phyloP scores from a whole-genome alignment of 1,140 invertebrate genomes.

The Lycorma delicatula region DNA sequence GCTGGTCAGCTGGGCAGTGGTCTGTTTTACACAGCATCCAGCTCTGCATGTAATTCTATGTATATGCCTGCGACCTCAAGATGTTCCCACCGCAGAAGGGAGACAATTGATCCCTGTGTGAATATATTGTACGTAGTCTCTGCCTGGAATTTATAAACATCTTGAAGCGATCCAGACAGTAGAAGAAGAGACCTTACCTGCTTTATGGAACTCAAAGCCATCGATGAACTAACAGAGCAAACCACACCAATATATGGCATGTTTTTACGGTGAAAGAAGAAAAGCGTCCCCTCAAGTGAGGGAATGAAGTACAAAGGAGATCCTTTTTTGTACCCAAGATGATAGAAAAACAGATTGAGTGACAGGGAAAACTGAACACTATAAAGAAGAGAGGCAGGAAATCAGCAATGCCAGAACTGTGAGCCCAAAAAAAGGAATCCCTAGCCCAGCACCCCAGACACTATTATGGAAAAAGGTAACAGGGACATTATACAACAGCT shows the following conservation, averaged over 20 bases:
- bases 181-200: neutral
- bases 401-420: neutral
- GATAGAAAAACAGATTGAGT: neutral
- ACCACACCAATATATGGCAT: neutral
- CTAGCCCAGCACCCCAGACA: conserved; percentile 30
- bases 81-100: conserved; percentile 19
- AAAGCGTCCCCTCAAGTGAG: neutral
- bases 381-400: too few relatives aligned
- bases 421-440: conserved; percentile 14
- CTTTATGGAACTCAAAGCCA: neutral
- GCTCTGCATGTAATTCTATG: conserved; percentile 28
- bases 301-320: neutral
- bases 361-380: neutral
- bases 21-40: conserved; percentile 32
- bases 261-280: neutral
- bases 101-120: conserved; percentile 26
- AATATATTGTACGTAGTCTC: conserved; percentile 22
- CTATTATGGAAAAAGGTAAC: conserved; percentile 33
- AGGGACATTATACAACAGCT: conserved; percentile 31
- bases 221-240: neutral
- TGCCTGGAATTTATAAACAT: conserved; percentile 11
- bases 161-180: neutral
- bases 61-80: conserved; percentile 16
- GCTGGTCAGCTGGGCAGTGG: conserved; percentile 33
- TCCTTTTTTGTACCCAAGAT: neutral